A percentile compares a stretch with the other conserved stretches of the same genome.
Conservation (phyloP, 2,113 vertebrate genomes). For the Capreolus pygargus region DNA sequence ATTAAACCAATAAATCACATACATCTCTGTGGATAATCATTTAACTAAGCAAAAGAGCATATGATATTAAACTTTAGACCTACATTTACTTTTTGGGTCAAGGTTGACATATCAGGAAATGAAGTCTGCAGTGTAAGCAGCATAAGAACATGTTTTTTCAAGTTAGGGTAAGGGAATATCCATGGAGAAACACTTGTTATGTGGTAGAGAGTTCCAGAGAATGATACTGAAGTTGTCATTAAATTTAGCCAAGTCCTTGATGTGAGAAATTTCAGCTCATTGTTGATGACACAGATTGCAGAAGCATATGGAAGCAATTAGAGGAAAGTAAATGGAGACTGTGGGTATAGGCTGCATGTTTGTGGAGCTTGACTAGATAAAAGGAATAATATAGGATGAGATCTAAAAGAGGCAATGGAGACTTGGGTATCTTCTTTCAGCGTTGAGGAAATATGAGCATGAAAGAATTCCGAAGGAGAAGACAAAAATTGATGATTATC, state of each 20-base stretch:
- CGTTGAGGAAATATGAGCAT: constrained; percentile 56
- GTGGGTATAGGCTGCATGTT: neutral
- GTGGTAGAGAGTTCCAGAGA: constrained; percentile 3
- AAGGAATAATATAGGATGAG: constrained; percentile 43
- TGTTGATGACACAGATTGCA: constrained; percentile 59
- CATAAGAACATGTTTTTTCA: neutral
- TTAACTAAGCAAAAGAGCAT: neutral
- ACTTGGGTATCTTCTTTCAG: constrained; percentile 58
- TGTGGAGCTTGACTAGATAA: constrained; percentile 63
- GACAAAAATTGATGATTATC: constrained; percentile 55
- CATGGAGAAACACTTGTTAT: constrained; percentile 3
- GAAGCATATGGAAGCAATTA: constrained; percentile 73
- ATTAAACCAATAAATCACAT: constrained; percentile 39
- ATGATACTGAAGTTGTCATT: constrained; percentile 25
- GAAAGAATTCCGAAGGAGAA: constrained; percentile 28
- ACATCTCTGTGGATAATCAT: neutral
- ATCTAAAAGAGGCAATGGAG: constrained; percentile 41
- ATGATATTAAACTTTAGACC: neutral
- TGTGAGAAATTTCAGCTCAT: constrained; percentile 52
- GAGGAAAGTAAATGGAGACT: constrained; percentile 63
- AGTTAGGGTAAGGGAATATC: constrained; percentile 19
- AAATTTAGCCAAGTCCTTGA: constrained; percentile 54
- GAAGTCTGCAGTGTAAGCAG: neutral
- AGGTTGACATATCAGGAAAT: constrained; percentile 39
- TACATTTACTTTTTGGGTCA: neutral